Base-by-base conservation (phyloP, 2,113 vertebrate genomes). In the Oreocharis arfaki region DNA sequence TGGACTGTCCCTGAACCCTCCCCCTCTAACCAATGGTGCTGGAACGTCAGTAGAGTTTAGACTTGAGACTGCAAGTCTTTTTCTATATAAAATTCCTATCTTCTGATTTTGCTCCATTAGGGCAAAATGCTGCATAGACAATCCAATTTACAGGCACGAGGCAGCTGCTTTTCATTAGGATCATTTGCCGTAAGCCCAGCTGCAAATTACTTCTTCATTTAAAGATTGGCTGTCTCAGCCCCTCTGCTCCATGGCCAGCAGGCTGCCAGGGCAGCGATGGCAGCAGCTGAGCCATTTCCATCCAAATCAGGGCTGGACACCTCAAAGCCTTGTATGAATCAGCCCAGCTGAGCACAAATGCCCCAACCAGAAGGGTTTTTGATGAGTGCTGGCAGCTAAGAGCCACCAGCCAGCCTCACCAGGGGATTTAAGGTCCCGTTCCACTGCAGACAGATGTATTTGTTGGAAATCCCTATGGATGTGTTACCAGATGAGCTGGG, bases 131-230 rank as follows among this genome's bases (percentile, higher is more conserved):
- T 53, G 24, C 37, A 22, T 11, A 63, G 46, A 21, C 63, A 53
- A 52, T 75, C 87, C 55, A 30, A 32, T 44, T 89, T 53, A 64
- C 57, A 89, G 52, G 46, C 85, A 37, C 0, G 11, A 80, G 49
- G 67, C 91, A 95, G 85, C 87, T 96, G 91, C 64, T 94, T 93
- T 93, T 81, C 61, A 74, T 95, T 67, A 93, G 55, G 55, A 42
- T 37, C 32, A 10, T 63, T 79, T 83, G 67, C 87, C 55, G 16
- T 37, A 24, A 81, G 46, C 78, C 49, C 2, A 10, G 65, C 71
- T 82, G 82, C 8, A 28, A 93, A 91, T 76, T 35, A 47, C 52
- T 78, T 73, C 70, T 65, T 56, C 21, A 3, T 60, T 67, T 84
- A 26, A 75, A 84, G 70, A 32, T 60, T 26, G 4, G 5, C 14